Conservation (phyloP, 1,140 invertebrate genomes). For the Adoxophyes honmai region DNA sequence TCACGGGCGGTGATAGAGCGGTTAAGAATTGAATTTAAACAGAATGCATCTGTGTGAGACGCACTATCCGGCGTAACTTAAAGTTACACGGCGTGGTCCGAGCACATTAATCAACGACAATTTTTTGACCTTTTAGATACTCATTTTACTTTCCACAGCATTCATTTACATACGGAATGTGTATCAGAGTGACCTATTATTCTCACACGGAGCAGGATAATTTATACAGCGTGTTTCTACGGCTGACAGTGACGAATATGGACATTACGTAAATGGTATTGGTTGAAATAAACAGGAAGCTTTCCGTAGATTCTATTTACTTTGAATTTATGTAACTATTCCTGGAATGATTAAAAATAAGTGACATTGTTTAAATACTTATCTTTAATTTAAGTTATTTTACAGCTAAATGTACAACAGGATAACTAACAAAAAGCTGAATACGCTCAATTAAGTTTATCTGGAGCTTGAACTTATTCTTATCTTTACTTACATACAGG, state of each 20-base stretch:
- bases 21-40: background rate
- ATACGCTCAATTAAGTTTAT: too few relatives aligned
- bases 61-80: background rate
- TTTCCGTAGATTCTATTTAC: background rate
- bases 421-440: too few relatives aligned
- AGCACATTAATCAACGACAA: constrained; percentile 10
- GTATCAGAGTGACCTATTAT: constrained; percentile 4
- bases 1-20: background rate
- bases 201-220: background rate
- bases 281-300: constrained; percentile 7
- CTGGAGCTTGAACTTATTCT: too few relatives aligned
- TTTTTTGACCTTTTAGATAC: constrained; percentile 1
- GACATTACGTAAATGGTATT: constrained; percentile 9
- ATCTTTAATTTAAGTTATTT: too few relatives aligned
- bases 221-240: constrained; percentile 2
- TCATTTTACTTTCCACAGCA: constrained; percentile 7
- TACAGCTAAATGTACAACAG: too few relatives aligned
- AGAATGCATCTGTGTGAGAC: background rate
- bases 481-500: too few relatives aligned
- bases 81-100: background rate
- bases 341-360: too few relatives aligned
- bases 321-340: too few relatives aligned
- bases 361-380: too few relatives aligned
- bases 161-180: constrained; percentile 4
- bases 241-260: constrained; percentile 1